These are phyloP conservation scores for Episyrphus balteatus DNA, from an alignment of 1,140 invertebrate species.

Conservation along the genomic window DNA sequence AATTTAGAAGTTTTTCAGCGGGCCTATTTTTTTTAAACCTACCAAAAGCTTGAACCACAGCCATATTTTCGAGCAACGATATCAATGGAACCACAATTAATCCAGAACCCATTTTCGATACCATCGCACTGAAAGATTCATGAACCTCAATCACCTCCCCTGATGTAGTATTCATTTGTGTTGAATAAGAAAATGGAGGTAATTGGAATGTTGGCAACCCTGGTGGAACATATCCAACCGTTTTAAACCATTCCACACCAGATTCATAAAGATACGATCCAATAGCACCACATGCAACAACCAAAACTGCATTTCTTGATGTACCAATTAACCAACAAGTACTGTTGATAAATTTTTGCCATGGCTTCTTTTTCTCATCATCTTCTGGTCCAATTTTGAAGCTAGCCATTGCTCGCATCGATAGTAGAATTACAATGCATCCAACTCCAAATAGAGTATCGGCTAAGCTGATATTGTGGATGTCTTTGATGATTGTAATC, in stretches of 20 bases:
- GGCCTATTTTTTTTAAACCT: conserved; percentile 10
- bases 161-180: conserved; percentile 36
- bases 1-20: neutral
- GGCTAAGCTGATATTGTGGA: conserved; percentile 50
- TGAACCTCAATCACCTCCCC: conserved; percentile 25
- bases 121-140: conserved; percentile 54
- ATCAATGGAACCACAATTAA: conserved; percentile 72
- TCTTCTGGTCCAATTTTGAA: conserved; percentile 45
- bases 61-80: conserved; percentile 69
- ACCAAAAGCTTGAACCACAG: conserved; percentile 67
- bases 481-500: conserved; percentile 52
- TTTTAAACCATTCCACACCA: conserved; percentile 20
- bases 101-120: conserved; percentile 59
- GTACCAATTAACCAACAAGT: conserved; percentile 55
- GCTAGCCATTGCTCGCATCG: conserved; percentile 53
- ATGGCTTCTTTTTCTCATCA: conserved; percentile 39
- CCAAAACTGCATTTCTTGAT: conserved; percentile 65
- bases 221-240: conserved; percentile 50
- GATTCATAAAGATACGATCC: conserved; percentile 42
- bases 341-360: conserved; percentile 46
- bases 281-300: conserved; percentile 50
- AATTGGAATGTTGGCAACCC: conserved; percentile 53
- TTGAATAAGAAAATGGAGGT: conserved; percentile 52
- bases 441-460: conserved; percentile 58
- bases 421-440: conserved; percentile 58